Base-by-base conservation (phyloP, 2,113 vertebrate genomes). In the Pelmatolapia mariae region DNA sequence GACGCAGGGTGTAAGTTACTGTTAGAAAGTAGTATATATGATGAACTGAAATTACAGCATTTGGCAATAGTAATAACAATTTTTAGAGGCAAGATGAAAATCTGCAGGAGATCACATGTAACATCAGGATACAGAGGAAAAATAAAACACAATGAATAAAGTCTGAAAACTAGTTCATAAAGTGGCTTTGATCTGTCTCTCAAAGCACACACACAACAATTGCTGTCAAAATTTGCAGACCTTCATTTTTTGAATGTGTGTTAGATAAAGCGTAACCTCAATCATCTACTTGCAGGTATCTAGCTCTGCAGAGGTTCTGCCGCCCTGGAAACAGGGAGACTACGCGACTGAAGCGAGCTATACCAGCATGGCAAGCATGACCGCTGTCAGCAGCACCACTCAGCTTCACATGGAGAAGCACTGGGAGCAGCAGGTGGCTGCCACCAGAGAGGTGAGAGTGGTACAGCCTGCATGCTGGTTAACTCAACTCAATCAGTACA, bases 251-350 rank as follows among this genome's bases (percentile, higher is more conserved):
- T 31, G 24, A 76, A 50, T 8, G 10, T 12, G 10, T 50, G 26
- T 31, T 31, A 31, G 10, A 78, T 31, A 19, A 12, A 8, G 10
- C 3, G 4, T 9, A 54, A 79, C 33, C 26, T 80, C 66, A n/a
- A 11, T 38, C 10, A 4, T 18, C 16, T 8, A 52, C 15, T 4
- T 13, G n/a, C 85, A 95, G 94, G 11, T 93, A 1, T 87, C 88
- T 2, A 38, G 83, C 22, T 90, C 86, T 7, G 8, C 97, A 0
- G 99, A 99, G 66, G 98, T 98, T 15, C 97, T 97, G 87, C 99
- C 99, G 1, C 99, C 99, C 26, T 99, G 99, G 99, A 99, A 97
- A 89, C 98, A 98, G 86, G 98, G 96, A 56, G 97, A 96, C 56
- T 98, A 97, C 2, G 3, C 93, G 82, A 94, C 95, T 2, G 98